These are phyloP conservation scores for Chaetodon trifascialis DNA, from an alignment of 2,113 vertebrate genomes.

Conservation along the genomic window DNA sequence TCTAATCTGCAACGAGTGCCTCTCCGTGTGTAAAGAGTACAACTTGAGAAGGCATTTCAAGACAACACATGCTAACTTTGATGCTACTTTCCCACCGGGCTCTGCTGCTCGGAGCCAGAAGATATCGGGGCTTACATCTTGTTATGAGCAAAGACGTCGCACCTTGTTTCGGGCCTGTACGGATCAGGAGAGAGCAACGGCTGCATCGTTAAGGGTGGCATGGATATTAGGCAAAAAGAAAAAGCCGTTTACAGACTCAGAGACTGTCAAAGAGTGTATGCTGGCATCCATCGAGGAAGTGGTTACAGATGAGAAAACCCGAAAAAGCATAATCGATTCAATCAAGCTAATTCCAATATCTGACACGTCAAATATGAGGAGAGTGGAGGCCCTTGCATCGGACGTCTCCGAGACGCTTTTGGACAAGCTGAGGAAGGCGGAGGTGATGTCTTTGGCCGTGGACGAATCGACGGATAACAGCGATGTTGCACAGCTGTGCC, in stretches of 20 bases:
- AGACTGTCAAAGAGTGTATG: neutral
- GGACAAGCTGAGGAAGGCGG: too few species aligned
- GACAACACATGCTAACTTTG: neutral
- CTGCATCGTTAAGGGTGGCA: neutral
- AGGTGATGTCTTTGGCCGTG: too few species aligned
- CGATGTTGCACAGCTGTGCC: neutral
- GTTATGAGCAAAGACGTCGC: neutral
- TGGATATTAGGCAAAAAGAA: slow-evolving; percentile 2
- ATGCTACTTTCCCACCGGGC: neutral
- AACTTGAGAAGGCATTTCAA: neutral
- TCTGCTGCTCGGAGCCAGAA: neutral
- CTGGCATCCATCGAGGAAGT: neutral
- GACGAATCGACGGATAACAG: too few species aligned
- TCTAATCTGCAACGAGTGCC: too few species aligned
- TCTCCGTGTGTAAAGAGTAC: neutral
- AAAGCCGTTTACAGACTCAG: neutral
- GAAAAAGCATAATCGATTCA: neutral
- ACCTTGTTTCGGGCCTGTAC: neutral
- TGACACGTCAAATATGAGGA: neutral
- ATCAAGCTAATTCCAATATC: neutral
- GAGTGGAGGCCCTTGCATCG: too few species aligned
- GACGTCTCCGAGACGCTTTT: too few species aligned
- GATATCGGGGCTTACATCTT: neutral
- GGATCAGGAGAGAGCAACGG: neutral
- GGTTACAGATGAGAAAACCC: neutral